Base-by-base conservation (phyloP, 2,113 vertebrate genomes). In the Chaetodon auriga region DNA sequence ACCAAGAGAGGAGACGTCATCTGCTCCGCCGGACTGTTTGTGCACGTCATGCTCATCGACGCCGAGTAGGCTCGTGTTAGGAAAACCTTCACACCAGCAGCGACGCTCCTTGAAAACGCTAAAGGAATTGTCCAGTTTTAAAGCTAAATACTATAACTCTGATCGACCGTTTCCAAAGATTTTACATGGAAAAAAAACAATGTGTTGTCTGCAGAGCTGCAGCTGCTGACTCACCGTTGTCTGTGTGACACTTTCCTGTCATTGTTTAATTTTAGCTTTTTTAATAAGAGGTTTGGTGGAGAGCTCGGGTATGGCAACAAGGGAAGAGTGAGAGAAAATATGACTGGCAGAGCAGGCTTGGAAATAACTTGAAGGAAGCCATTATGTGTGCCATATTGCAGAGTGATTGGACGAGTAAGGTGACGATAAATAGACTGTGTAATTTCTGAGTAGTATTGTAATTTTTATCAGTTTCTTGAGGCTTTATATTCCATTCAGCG, bases 11-110 rank as follows among this genome's bases (percentile, higher is more conserved):
- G 97, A 21, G 95, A 97, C 79, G 87, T 94, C 0, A 94, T 97
- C 73, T 90, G 95, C 13, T 98, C 97, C 1, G 96, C 97, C 12
- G 96, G 96, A 7, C 92, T 99, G 7, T 99, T 99, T 78, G 96
- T 98, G 73, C 97, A 97, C 68, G 18, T 97, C 82, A 93, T 87
- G 81, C 88, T 97, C 65, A 6, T 94, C 41, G 95, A 97, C 6
- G 81, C n/a, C 80, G 0, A 57, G 53, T 93, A 93, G 71, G 19
- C 54, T 13, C 0, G 0, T 25, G 7, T 45, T 1, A 16, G n/a
- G 46, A 30, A n/a, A 68, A 11, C 30, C 10, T 49, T 58, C 36
- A 19, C 0, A 19, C 68, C 75, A 73, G 54, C 45, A 48, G 14
- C 68, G 65, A 51, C 57, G 3, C 65, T 75, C 21, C 57, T 25